Percentiles rank a stretch among this genome's conserved stretches.
Evolutionary conservation across 2,113 vertebrate genomes (phyloP).

Genomic region (Sphaerodactylus townsendi): DNA sequence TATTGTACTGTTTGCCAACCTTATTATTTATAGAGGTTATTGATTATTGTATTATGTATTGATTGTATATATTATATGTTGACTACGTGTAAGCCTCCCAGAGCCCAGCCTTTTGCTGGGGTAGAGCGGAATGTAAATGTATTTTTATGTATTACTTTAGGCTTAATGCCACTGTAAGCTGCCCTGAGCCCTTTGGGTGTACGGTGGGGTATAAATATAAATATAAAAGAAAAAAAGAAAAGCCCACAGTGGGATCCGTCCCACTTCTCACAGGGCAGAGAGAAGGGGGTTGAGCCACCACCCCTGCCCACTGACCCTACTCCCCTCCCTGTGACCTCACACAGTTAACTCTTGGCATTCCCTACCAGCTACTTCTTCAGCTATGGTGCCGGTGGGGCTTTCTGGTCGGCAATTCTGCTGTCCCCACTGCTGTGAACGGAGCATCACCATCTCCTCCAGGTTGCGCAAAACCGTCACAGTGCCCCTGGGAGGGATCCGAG

Average conservation of each 20-base stretch:
- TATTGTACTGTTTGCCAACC: too few species aligned
- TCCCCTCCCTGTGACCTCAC: neutral
- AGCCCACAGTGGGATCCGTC: neutral
- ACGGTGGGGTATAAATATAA: too few species aligned
- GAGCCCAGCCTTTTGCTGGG: too few species aligned
- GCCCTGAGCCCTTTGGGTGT: too few species aligned
- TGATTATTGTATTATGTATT: too few species aligned
- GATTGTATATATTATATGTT: too few species aligned
- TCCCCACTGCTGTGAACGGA: conserved; percentile 22
- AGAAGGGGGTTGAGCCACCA: neutral
- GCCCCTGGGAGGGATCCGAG: neutral
- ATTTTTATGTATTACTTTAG: too few species aligned
- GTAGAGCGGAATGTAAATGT: too few species aligned
- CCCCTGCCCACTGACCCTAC: neutral
- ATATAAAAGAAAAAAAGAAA: too few species aligned
- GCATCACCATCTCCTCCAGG: conserved; percentile 54
- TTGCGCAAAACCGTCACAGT: conserved; percentile 46
- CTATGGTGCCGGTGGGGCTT: neutral
- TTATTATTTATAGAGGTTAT: too few species aligned
- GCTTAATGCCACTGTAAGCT: too few species aligned
- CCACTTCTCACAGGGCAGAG: neutral
- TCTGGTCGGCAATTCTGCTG: neutral
- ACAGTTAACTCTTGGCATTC: neutral
- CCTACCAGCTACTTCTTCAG: conserved; percentile 26
- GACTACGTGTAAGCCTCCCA: too few species aligned